phyloP scores from a whole-genome alignment of 2,113 vertebrate genomes.

The Numenius arquata region DNA sequence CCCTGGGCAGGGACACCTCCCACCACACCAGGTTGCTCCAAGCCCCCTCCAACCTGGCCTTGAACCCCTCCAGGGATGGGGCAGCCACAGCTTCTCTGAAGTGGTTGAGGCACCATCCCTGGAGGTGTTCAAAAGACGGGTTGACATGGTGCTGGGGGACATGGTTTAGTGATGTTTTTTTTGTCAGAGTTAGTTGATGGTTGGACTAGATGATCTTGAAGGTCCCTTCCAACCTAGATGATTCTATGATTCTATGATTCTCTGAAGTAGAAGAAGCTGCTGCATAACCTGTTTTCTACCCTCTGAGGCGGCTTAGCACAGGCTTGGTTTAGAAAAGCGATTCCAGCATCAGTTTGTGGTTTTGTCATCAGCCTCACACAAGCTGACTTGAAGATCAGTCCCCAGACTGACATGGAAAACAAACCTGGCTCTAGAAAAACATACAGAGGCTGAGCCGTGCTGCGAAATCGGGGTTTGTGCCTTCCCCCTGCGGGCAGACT shows the following conservation, averaged over 20 bases:
- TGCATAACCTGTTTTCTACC: neutral
- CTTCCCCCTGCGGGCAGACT: neutral
- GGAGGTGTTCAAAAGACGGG: too few species aligned
- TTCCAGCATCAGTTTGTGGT: neutral
- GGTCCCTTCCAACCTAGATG: too few species aligned
- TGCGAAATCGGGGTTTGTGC: neutral
- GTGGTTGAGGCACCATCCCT: too few species aligned
- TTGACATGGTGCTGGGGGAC: too few species aligned
- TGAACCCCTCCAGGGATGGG: neutral
- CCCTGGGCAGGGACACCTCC: too few species aligned
- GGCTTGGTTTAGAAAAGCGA: neutral
- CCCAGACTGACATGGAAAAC: neutral
- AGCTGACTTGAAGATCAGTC: neutral
- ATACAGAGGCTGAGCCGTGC: neutral
- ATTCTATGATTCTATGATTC: too few species aligned
- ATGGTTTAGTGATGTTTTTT: too few species aligned
- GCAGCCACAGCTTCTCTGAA: too few species aligned
- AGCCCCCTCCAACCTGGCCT: neutral
- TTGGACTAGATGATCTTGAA: too few species aligned
- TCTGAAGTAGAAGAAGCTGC: neutral
- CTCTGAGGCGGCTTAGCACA: neutral
- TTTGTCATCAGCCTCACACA: neutral
- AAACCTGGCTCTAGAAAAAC: neutral
- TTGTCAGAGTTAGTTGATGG: too few species aligned
- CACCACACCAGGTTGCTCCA: too few species aligned